phyloP scores from a whole-genome alignment of 2,113 vertebrate genomes.

The Bettongia penicillata region DNA sequence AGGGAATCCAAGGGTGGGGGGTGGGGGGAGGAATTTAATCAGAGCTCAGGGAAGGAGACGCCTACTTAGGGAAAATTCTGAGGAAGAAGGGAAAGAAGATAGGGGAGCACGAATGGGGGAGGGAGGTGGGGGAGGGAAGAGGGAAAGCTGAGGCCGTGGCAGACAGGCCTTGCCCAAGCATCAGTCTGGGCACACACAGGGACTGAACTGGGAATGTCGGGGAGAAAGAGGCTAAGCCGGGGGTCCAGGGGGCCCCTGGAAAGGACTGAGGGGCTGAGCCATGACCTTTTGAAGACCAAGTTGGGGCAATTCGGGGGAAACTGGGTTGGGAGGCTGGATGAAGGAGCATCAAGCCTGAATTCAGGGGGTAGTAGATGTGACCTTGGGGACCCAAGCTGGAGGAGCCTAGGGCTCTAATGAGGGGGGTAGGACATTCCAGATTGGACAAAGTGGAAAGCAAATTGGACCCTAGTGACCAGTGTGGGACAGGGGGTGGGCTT shows the following conservation, averaged over 20 bases:
- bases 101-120: constrained; percentile 11
- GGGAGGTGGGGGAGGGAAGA: not conserved
- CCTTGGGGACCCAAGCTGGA: not conserved
- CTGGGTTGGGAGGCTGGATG: not conserved
- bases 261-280: not conserved
- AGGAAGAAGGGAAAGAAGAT: not conserved
- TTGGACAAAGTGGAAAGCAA: not conserved
- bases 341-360: no score
- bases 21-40: no score
- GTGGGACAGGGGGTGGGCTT: not conserved
- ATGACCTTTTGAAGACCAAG: not conserved
- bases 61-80: not conserved
- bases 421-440: no score
- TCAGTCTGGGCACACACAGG: not conserved
- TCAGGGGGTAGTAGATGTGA: not conserved
- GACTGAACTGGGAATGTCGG: not conserved
- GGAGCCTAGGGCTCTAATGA: no score
- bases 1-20: not conserved
- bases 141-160: accelerated
- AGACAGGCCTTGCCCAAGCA: not conserved
- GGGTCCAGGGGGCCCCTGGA: not conserved
- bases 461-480: no score
- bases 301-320: no score
- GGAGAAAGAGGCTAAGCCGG: no score
- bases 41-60: not conserved